Evolutionary conservation across 2,113 vertebrate genomes (phyloP).

Genomic region (Neodon shergylaensis): DNA sequence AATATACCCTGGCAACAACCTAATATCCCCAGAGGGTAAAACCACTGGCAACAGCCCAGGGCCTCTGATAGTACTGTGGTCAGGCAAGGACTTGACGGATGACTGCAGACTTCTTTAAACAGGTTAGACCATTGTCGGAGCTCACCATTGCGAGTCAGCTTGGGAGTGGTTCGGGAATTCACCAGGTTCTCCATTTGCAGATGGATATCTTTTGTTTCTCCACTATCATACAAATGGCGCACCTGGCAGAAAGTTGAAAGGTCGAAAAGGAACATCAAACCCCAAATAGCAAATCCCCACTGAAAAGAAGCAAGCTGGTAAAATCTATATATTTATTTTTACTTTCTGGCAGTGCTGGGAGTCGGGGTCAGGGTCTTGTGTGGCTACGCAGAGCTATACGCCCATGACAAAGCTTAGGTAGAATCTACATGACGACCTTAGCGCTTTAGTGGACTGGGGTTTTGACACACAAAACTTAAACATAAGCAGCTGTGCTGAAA

Average conservation of each 20-base stretch:
- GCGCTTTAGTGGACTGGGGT: neutral
- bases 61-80: no score
- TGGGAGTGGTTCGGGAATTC: constrained; percentile 92
- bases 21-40: neutral
- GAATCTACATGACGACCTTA: neutral
- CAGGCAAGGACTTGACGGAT: neutral
- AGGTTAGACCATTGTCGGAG: neutral
- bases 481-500: neutral
- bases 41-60: neutral
- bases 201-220: constrained; percentile 91
- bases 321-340: neutral
- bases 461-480: no score
- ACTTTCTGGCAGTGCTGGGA: neutral
- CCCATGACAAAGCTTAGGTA: neutral
- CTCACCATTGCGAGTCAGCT: constrained; percentile 93
- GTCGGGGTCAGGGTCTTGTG: neutral
- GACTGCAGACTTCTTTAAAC: neutral
- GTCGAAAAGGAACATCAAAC: constrained; percentile 24
- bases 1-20: neutral
- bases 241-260: constrained; percentile 85
- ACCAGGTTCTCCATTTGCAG: constrained; percentile 94
- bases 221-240: constrained; percentile 93
- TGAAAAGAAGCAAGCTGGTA: neutral
- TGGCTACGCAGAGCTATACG: neutral
- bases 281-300: neutral